Base-by-base conservation (phyloP, 2,888 invertebrate genomes). In the Tromatobia lineatoria region DNA sequence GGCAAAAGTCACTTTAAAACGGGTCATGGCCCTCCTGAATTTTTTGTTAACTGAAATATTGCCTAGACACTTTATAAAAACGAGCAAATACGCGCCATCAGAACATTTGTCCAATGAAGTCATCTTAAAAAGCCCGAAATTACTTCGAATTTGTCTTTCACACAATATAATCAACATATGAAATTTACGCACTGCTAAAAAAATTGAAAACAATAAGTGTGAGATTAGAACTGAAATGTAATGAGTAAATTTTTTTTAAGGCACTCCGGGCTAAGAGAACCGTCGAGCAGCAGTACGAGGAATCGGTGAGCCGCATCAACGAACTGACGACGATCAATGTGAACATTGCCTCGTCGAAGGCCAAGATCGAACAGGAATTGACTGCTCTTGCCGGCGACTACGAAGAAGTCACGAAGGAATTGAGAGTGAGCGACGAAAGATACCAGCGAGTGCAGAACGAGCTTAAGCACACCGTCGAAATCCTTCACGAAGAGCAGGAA, bases 391-490 rank as follows among this genome's bases (percentile, higher is more conserved):
- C 99, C 89, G 96, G 98, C 90, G 99, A 99, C 94, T 98, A 99
- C 94, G 99, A 99, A 94, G 99, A 99, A 95, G 98, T 99, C 93
- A 98, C 98, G 94, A 98, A 98, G 95, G 99, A 99, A 94, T 95
- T 99, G 92, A 97, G 98, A 94, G 96, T 98, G 90, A 96, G 96
- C 93, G 99, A 99, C 94, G 99, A 99, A 94, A 97, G 98, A 94
- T 98, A 96, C 96, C 98, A 98, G 95, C 97, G 98, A 94, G 97
- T 98, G 88, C 94, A 97, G 95, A 96, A 96, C 94, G 99, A 99
- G 94, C 95, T 99, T 93, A 98, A 98, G 95, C 98, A 98, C 95
- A 98, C 98, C 91, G 97, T 98, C 80, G 99, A 99, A 94, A 96
- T 97, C 91, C 95, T 99, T 92, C 98, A 99, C 94, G 99, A 99